phyloP scores from a whole-genome alignment of 2,888 invertebrate genomes.

The Drosophila mulleri region DNA sequence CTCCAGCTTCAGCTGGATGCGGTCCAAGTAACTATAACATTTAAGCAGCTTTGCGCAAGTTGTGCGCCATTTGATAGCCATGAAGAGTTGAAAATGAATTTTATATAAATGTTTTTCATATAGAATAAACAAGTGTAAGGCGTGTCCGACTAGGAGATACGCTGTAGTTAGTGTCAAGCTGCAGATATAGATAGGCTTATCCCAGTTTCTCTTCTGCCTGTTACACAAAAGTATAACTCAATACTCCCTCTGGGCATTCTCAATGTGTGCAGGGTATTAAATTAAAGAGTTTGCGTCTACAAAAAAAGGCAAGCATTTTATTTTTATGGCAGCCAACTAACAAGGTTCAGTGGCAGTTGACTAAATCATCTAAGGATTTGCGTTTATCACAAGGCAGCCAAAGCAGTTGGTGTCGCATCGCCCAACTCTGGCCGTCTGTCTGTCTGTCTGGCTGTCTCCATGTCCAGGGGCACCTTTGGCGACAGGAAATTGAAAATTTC shows the following conservation, averaged over 20 bases:
- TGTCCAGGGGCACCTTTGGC: conserved; percentile 45
- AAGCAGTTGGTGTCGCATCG: conserved; percentile 19
- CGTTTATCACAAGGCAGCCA: conserved; percentile 56
- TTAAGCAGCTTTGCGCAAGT: conserved; percentile 82
- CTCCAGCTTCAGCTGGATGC: conserved; percentile 9
- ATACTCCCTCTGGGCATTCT: not conserved
- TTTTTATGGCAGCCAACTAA: conserved; percentile 71
- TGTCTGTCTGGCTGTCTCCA: conserved; percentile 1
- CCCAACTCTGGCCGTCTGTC: too few relatives aligned
- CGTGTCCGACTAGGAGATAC: not conserved
- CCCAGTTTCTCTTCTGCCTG: too few relatives aligned
- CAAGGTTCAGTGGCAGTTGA: conserved; percentile 63
- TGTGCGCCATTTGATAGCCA: conserved; percentile 71
- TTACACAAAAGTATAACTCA: too few relatives aligned
- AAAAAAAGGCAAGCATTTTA: conserved; percentile 24
- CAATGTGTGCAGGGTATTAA: not conserved
- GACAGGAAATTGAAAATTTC: conserved; percentile 80
- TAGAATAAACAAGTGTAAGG: conserved; percentile 12
- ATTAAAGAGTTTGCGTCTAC: conserved; percentile 5
- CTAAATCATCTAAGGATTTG: conserved; percentile 78
- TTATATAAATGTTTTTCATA: conserved; percentile 45
- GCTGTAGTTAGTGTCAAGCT: not conserved
- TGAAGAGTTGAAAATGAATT: conserved; percentile 40
- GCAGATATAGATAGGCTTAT: not conserved
- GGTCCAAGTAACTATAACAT: conserved; percentile 80